phyloP scores from a whole-genome alignment of 2,888 invertebrate species.

The Melipona bicolor region DNA sequence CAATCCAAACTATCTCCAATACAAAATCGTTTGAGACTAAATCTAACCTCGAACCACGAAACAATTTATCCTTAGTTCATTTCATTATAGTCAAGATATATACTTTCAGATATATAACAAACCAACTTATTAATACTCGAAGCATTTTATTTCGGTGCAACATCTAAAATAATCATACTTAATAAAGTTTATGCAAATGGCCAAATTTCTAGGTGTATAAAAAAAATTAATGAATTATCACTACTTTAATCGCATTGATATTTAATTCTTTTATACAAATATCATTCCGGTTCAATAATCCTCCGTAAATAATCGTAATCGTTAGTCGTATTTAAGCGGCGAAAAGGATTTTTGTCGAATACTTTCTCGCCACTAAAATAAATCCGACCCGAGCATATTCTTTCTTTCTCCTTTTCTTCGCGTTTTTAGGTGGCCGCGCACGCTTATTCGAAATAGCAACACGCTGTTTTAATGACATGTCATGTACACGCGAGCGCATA shows the following conservation, averaged over 20 bases:
- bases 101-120: not conserved
- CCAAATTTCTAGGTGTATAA: not conserved
- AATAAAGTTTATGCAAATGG: not conserved
- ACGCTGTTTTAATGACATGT: conserved; percentile 34
- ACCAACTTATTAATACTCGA: not conserved
- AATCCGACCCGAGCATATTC: not conserved
- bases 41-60: conserved; percentile 14
- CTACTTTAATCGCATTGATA: not conserved
- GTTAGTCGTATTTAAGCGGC: not conserved
- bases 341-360: not conserved
- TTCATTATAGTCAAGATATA: not conserved
- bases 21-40: not conserved
- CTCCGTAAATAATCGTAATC: not conserved
- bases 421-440: conserved; percentile 3
- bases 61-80: not conserved
- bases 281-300: not conserved
- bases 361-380: conserved; percentile 10
- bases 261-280: not conserved
- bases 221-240: not conserved
- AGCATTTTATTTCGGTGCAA: not conserved
- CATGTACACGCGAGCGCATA: not conserved
- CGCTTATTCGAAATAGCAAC: conserved; percentile 27
- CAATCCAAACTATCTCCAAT: not conserved
- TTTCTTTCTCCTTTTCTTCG: not conserved
- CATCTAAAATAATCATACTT: not conserved